A percentile compares a stretch with the other conserved stretches of the same genome.
These are phyloP conservation scores for Platanista minor DNA, from an alignment of 2,113 vertebrate species.

Conservation along the genomic window DNA sequence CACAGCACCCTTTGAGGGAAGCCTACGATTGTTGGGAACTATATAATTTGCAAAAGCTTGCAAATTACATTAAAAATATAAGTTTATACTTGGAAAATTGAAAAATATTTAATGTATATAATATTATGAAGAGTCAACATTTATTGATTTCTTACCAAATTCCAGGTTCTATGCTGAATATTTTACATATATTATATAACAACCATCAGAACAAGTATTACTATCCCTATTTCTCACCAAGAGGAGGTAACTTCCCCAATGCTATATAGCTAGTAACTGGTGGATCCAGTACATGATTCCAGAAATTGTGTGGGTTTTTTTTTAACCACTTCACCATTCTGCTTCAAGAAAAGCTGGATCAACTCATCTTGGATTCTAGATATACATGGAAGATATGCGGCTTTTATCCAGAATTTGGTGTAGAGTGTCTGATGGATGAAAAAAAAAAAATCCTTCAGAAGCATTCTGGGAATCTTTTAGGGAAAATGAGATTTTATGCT, in stretches of 20 bases:
- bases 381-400: not conserved
- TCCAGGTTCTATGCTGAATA: not conserved
- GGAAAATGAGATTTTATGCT: not conserved
- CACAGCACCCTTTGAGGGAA: not conserved
- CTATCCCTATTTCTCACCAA: not conserved
- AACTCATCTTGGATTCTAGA: not conserved
- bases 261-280: not conserved
- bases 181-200: not conserved
- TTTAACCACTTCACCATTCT: not conserved
- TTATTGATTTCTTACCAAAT: slow-evolving; percentile 2
- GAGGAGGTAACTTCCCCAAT: not conserved
- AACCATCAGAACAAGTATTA: not conserved
- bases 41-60: slow-evolving; percentile 8
- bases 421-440: not conserved
- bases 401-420: not conserved
- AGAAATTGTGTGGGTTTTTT: not conserved
- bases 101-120: not conserved
- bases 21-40: not conserved
- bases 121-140: not conserved
- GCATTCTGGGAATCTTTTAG: not conserved
- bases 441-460: not conserved
- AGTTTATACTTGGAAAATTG: not conserved
- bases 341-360: not conserved
- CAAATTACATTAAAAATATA: not conserved
- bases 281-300: not conserved